A percentile compares a stretch with the other conserved stretches of the same genome.
phyloP scores from a whole-genome alignment of 2,797 vertebrate genomes.

The Spatula clypeata region DNA sequence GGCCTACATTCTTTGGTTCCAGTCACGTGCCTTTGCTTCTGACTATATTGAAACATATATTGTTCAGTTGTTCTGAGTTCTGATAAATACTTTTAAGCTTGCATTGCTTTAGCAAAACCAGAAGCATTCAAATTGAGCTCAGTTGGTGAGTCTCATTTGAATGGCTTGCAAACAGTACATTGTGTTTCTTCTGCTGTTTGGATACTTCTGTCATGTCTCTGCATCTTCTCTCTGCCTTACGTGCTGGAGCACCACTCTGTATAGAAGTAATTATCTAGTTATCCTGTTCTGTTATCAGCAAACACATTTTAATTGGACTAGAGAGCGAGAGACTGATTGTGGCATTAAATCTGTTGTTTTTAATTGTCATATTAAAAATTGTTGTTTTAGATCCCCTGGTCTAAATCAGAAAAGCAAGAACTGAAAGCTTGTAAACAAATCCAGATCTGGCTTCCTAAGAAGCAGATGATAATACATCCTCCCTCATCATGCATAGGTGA shows the following conservation, averaged over 20 bases:
- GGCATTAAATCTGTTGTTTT: not conserved
- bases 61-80: not conserved
- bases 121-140: not conserved
- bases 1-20: not conserved
- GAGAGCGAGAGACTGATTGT: not conserved
- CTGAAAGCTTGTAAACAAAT: not conserved
- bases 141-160: not conserved
- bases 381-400: not conserved
- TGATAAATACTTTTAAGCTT: not conserved
- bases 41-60: not conserved
- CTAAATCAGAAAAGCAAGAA: not conserved
- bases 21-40: not conserved
- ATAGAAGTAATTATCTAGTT: not conserved
- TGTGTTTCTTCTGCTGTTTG: constrained; percentile 19
- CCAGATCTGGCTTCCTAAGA: not conserved
- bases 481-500: not conserved
- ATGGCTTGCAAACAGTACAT: not conserved
- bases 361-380: not conserved
- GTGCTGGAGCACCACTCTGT: not conserved
- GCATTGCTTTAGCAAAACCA: not conserved
- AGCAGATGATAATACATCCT: not conserved
- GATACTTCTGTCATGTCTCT: not conserved
- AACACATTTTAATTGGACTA: not conserved
- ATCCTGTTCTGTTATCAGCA: not conserved
- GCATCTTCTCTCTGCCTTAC: not conserved